These are phyloP conservation scores for Melanerpes aurifrons DNA, from an alignment of 2,113 vertebrate genomes.

Conservation along the genomic window DNA sequence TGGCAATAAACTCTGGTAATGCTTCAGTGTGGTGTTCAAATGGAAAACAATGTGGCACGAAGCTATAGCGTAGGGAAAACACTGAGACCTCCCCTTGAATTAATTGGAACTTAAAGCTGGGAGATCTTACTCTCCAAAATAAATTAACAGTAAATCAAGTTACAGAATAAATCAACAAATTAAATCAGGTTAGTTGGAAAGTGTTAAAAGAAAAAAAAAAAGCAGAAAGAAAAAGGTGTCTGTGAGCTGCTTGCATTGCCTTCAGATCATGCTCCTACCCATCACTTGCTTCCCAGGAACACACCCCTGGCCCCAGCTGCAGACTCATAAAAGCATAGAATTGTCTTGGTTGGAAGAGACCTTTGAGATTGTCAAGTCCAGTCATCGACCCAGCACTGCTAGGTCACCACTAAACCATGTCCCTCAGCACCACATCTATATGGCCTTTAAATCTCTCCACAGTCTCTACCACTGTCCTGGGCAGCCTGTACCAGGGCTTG, in stretches of 20 bases:
- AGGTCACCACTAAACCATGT: too few relatives aligned
- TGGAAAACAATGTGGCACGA: slow-evolving; percentile 1
- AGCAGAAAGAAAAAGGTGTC: not conserved
- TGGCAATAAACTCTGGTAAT: slow-evolving; percentile 66
- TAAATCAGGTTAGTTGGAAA: slow-evolving; percentile 53
- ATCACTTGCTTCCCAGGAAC: fast-evolving
- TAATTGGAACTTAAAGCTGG: slow-evolving; percentile 67
- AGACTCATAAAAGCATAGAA: too few relatives aligned
- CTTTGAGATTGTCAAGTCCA: too few relatives aligned
- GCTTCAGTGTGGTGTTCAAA: slow-evolving; percentile 34
- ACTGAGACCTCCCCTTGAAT: slow-evolving; percentile 61
- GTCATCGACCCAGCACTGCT: too few relatives aligned
- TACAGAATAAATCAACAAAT: slow-evolving; percentile 75
- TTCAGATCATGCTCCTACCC: not conserved
- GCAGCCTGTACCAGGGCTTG: too few relatives aligned
- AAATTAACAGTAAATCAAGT: slow-evolving; percentile 57
- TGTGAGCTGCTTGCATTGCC: slow-evolving; percentile 6
- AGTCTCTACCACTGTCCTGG: too few relatives aligned
- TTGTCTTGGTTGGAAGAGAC: too few relatives aligned
- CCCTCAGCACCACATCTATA: too few relatives aligned
- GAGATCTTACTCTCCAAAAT: slow-evolving; percentile 70
- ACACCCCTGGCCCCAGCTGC: fast-evolving
- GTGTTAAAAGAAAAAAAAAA: not conserved
- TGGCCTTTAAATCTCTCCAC: too few relatives aligned
- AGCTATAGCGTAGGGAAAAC: slow-evolving; percentile 33